Percentiles rank a stretch among this genome's conserved stretches.
These are phyloP conservation scores for Neotoma lepida DNA, from an alignment of 2,113 vertebrate genomes.

Conservation along the genomic window DNA sequence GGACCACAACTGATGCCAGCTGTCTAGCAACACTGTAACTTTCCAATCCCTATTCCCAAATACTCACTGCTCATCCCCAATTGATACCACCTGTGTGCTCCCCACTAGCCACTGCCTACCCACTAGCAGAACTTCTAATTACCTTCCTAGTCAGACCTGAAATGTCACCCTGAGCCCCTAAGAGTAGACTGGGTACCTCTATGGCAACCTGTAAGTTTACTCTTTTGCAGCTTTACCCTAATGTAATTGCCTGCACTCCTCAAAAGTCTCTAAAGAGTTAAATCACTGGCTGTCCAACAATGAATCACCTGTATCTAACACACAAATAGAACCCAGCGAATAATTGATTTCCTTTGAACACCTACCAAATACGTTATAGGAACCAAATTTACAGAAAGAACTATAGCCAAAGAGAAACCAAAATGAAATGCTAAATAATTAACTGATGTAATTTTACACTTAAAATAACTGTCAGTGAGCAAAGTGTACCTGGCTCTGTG, in stretches of 20 bases:
- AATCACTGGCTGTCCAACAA: slow-evolving; percentile 1
- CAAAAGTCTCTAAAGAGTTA: background rate
- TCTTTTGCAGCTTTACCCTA: background rate
- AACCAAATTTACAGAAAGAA: background rate
- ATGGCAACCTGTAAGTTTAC: background rate
- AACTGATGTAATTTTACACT: slow-evolving; percentile 39
- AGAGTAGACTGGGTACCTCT: background rate
- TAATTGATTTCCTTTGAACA: background rate
- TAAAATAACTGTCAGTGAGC: slow-evolving; percentile 30
- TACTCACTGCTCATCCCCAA: background rate
- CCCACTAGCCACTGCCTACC: background rate
- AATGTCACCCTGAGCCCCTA: background rate
- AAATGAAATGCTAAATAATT: slow-evolving; percentile 39
- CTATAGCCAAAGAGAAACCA: background rate
- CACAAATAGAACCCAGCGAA: background rate
- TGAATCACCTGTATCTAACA: background rate
- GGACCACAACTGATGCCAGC: background rate
- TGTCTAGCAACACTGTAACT: background rate
- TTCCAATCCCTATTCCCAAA: background rate
- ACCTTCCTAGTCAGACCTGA: slow-evolving; percentile 17
- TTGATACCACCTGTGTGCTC: background rate
- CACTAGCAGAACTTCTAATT: slow-evolving; percentile 30
- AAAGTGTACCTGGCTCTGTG: background rate
- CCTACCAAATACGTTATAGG: slow-evolving; percentile 26
- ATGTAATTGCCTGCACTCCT: background rate